Conservation (phyloP, 2,113 vertebrate genomes). For the Pipra filicauda region DNA sequence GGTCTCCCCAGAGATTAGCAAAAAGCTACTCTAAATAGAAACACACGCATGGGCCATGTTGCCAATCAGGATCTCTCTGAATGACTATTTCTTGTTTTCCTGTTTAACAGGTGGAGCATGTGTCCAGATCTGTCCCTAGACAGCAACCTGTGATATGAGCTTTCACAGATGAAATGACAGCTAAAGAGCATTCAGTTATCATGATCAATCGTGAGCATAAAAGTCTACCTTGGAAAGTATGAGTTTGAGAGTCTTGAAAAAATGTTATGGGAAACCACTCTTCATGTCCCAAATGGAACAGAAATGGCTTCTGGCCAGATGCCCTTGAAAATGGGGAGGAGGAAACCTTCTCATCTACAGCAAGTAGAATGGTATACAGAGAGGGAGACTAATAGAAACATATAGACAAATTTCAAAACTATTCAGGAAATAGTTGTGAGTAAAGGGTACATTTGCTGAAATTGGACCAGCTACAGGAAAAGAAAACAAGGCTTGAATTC, state of each 20-base stretch:
- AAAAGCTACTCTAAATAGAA: background rate
- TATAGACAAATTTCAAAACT: background rate
- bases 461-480: background rate
- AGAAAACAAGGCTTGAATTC: background rate
- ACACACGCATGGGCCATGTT: background rate
- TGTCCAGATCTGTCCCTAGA: background rate
- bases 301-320: background rate
- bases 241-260: background rate
- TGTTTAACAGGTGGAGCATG: background rate
- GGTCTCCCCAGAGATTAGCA: background rate
- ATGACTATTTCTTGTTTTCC: background rate
- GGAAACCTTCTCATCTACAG: background rate
- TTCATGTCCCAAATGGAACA: background rate
- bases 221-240: background rate
- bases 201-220: background rate
- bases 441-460: background rate
- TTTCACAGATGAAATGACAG: background rate
- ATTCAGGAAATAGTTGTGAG: background rate
- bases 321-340: background rate
- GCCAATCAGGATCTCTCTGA: background rate
- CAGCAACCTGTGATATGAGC: background rate
- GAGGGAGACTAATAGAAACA: background rate
- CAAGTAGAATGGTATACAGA: background rate
- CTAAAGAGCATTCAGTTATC: background rate
- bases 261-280: background rate